Evolutionary conservation across 2,797 vertebrate species (phyloP), one percentile per base, ranked within the genome.

Genomic region (Peromyscus nudipes): DNA sequence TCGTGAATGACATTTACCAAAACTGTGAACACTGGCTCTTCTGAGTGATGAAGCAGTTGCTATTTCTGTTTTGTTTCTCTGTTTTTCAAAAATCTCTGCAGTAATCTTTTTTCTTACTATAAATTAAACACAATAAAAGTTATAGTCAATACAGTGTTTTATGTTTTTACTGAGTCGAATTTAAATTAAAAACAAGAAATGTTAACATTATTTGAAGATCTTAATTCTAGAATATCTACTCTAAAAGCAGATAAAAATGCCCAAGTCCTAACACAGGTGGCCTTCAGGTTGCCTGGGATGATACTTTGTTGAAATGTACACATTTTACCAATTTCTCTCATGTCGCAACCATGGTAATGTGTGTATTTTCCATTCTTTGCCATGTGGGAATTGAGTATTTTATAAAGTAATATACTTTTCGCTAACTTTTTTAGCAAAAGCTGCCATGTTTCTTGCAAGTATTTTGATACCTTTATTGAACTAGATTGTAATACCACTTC

Each of bases 131-230:
- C 19, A 84, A 64, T 89, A 19, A 69, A 91, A 77, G 13, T 93
- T 73, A 1, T 82, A 94, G 79, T 43, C 11, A 76, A 43, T 43
- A 29, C 40, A 0, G 5, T 77, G 11, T 86, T 49, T 29, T 46
- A 40, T 46, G 27, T 77, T 43, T 89, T 67, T 83, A 76, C 69
- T 90, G 4, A 91, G 34, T 95, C 43, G 57, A 4, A 4, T 89
- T 95, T 92, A 87, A 89, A 96, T 95, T 93, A 79, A 89, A 95
- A 94, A 73, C 55, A 95, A 95, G 14, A n/a, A 64, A 60, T 95
- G 29, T 92, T 80, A 92, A 71, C 27, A 84, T 80, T 95, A 16
- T 87, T 93, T 95, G 46, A 94, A 77, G 65, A 19, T 5, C 29
- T 92, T 85, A 85, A 77, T 82, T 79, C 69, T 92, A 40, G 80